Percentiles rank a stretch among this genome's conserved stretches.
These are phyloP conservation scores for Drosophila azteca DNA, from an alignment of 1,140 invertebrate genomes.

Conservation along the genomic window DNA sequence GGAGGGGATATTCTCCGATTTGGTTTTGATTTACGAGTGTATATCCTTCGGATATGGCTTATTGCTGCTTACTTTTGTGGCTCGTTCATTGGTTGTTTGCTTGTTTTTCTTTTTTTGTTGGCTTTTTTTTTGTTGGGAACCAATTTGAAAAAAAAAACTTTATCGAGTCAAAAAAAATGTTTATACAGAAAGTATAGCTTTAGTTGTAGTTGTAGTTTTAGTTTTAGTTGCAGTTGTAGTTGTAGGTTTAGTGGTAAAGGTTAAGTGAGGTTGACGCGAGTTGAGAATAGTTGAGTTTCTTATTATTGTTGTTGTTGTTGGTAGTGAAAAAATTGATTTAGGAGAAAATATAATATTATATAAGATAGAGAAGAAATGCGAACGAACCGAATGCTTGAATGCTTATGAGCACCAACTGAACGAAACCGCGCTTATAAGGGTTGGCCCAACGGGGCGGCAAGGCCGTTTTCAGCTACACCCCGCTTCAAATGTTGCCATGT, in stretches of 20 bases:
- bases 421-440: conserved; percentile 79
- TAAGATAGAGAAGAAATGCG: conserved; percentile 84
- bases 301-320: conserved; percentile 76
- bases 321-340: conserved; percentile 83
- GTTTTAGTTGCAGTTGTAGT: conserved; percentile 34
- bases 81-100: not conserved
- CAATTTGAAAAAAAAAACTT: conserved; percentile 59
- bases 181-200: conserved; percentile 60
- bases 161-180: conserved; percentile 54
- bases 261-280: conserved; percentile 77
- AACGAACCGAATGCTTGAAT: conserved; percentile 84
- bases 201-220: conserved; percentile 44
- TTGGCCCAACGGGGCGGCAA: conserved; percentile 21
- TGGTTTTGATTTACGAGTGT: conserved; percentile 2
- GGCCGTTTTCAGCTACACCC: conserved; percentile 1
- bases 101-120: not conserved
- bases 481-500: not conserved
- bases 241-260: conserved; percentile 62
- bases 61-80: not conserved
- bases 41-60: conserved; percentile 14
- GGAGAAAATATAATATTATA: conserved; percentile 84
- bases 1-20: not conserved
- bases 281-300: conserved; percentile 64
- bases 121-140: conserved; percentile 28
- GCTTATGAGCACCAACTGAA: conserved; percentile 74